Base-by-base conservation (phyloP, 2,113 vertebrate genomes). In the Aegithalos caudatus region DNA sequence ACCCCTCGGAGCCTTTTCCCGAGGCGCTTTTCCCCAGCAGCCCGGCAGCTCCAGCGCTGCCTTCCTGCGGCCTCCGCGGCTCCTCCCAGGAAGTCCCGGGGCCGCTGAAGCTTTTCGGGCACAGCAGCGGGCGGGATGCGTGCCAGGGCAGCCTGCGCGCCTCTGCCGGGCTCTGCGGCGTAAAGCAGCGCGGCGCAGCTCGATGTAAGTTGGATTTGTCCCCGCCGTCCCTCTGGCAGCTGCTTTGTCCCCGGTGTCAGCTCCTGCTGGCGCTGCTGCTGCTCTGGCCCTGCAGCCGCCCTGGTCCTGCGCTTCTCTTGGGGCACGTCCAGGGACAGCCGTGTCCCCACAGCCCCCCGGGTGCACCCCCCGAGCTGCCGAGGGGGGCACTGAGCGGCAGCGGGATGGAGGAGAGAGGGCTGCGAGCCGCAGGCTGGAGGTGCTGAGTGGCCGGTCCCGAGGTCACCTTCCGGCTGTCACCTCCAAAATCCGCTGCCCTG, bases 21-120 rank as follows among this genome's bases (percentile, higher is more conserved):
- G 70, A 40, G 4, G 12, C n/a, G 3, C 14, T 15, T 7, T 5
- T 16, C 40, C 11, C 23, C 8, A 1, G 5, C 22, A 8, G 38
- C 2, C 18, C 4, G 31, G 64, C 0, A 42, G 66, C 67, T 60
- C 27, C 33, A 6, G 8, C 4, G 14, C 35, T 5, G 57, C 57
- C n/a, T 25, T 16, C 62, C 76, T 7, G 54, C 86, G 42, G 86
- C 45, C 69, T 16, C 81, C 1, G 12, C 23, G 83, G 2, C 97
- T 94, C 96, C 95, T 92, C 96, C 96, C 88, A 94, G 97, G 96
- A 97, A 97, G 92, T 94, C 7, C 48, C 22, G 0, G 35, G 38
- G 64, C 67, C 9, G 62, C 7, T 16, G 92, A 37, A 89, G 89
- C 50, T 0, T 28, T 15, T 38, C 5, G 3, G 62, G 56, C 31